phyloP scores from a whole-genome alignment of 2,113 vertebrate genomes.

The Phycodurus eques region DNA sequence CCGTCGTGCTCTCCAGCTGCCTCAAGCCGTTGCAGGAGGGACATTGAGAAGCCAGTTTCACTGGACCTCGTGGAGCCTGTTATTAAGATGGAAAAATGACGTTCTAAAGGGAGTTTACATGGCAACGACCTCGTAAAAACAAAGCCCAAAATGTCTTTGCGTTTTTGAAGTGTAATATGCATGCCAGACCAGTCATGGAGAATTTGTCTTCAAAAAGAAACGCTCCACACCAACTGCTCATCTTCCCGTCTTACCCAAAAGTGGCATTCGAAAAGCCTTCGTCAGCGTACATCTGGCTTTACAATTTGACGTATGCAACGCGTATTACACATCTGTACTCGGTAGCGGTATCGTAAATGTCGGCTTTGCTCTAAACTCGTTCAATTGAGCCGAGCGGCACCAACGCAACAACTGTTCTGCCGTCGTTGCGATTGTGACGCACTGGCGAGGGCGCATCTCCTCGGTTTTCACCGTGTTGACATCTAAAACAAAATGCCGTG shows the following conservation, averaged over 20 bases:
- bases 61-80: neutral
- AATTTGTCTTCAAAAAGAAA: neutral
- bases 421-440: too few species aligned
- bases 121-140: neutral
- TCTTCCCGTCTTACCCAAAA: neutral
- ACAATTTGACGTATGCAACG: neutral
- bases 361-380: too few species aligned
- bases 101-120: neutral
- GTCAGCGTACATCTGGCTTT: neutral
- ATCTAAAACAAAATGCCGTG: too few species aligned
- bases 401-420: too few species aligned
- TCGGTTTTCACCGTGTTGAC: too few species aligned
- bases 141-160: neutral
- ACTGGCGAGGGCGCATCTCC: too few species aligned
- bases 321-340: neutral
- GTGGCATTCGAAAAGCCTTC: neutral
- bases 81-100: neutral
- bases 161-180: neutral
- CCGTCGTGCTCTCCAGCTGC: constrained; percentile 2
- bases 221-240: neutral
- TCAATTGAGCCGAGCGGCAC: too few species aligned
- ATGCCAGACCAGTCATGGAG: neutral
- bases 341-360: too few species aligned
- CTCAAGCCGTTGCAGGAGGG: neutral
- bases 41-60: neutral